Conservation (phyloP, 2,113 vertebrate genomes). For the Cynoglossus semilaevis region DNA sequence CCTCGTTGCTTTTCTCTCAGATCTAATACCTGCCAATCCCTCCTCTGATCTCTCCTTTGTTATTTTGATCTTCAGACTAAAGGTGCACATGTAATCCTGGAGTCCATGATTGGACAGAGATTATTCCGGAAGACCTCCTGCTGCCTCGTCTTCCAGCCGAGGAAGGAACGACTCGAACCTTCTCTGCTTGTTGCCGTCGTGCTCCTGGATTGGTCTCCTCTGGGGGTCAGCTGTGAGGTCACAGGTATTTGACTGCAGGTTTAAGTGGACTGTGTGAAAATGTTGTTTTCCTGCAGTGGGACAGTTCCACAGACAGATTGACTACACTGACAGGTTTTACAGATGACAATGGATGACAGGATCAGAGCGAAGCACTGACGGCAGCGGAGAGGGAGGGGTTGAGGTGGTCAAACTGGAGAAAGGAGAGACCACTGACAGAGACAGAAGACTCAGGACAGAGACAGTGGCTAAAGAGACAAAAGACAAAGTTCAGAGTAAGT, state of each 20-base stretch:
- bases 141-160: not conserved
- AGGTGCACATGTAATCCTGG: constrained; percentile 1
- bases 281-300: too few relatives aligned
- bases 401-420: too few relatives aligned
- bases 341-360: too few relatives aligned
- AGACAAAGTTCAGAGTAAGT: not conserved
- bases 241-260: constrained; percentile 17
- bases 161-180: not conserved
- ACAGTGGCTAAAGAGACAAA: too few relatives aligned
- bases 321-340: too few relatives aligned
- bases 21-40: constrained; percentile 21
- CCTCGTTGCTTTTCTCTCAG: not conserved
- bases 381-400: too few relatives aligned
- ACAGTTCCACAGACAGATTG: too few relatives aligned
- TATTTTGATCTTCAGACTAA: not conserved
- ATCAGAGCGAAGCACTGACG: too few relatives aligned
- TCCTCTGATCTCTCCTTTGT: constrained; percentile 42
- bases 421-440: too few relatives aligned
- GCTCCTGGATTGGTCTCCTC: not conserved
- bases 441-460: too few relatives aligned
- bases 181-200: not conserved
- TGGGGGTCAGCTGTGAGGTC: not conserved
- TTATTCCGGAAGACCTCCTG: not conserved
- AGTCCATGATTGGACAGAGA: not conserved
- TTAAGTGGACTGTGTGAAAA: too few relatives aligned